Evolutionary conservation across 2,113 vertebrate genomes (phyloP).

Genomic region (Chionomys nivalis): DNA sequence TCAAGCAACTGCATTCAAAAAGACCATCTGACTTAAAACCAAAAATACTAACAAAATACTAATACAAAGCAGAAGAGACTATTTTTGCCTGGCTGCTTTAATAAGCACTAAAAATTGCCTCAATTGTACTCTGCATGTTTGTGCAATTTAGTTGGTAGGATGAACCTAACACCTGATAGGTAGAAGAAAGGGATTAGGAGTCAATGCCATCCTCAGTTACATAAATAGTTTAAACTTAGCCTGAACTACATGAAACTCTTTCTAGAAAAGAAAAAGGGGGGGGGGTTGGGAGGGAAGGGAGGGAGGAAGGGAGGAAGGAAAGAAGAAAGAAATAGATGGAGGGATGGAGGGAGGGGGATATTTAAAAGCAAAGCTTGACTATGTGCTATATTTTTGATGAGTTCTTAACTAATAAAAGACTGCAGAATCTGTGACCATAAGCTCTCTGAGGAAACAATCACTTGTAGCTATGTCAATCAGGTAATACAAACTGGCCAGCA

Average conservation of each 20-base stretch:
- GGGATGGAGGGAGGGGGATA: rapidly evolving
- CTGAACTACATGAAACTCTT: background rate
- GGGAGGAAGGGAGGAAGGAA: background rate
- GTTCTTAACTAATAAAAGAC: background rate
- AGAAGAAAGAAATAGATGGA: background rate
- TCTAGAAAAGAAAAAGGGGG: too few relatives aligned
- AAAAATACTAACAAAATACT: conserved; percentile 59
- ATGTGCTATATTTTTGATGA: background rate
- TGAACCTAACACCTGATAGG: background rate
- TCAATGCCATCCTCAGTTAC: too few relatives aligned
- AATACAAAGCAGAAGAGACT: background rate
- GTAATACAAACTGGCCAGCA: background rate
- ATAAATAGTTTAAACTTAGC: background rate
- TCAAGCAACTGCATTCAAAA: conserved; percentile 41
- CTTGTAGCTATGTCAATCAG: background rate
- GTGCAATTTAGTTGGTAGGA: background rate
- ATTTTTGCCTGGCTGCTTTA: conserved; percentile 28
- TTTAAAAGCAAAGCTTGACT: background rate
- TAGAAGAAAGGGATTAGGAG: too few relatives aligned
- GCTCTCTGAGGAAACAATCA: background rate
- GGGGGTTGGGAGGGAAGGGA: rapidly evolving
- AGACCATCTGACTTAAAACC: conserved; percentile 14
- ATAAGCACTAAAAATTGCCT: conserved; percentile 19
- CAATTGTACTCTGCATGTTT: background rate
- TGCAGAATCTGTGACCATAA: background rate